Conservation (phyloP, 2,113 vertebrate genomes). For the Cynoglossus semilaevis region DNA sequence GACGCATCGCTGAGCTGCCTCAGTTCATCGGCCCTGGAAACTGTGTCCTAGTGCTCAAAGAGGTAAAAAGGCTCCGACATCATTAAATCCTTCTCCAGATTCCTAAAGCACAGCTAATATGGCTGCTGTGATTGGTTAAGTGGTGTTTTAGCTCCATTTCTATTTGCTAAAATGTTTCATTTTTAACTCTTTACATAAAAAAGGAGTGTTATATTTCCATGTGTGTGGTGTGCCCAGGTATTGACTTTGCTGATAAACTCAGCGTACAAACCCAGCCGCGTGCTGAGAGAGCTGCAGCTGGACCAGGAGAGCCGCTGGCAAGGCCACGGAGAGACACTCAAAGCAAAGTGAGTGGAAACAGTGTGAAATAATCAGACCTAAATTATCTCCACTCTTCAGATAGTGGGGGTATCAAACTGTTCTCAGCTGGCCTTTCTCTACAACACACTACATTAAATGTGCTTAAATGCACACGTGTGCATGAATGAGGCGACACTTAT, state of each 20-base stretch:
- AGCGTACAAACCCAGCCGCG: conserved; percentile 96
- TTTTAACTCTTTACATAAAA: no score
- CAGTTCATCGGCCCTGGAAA: conserved; percentile 96
- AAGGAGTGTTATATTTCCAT: no score
- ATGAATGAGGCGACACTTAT: conserved; percentile 13
- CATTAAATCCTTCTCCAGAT: not conserved
- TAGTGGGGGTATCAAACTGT: conserved; percentile 35
- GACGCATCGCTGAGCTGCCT: conserved; percentile 96
- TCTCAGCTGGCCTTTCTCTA: conserved; percentile 30
- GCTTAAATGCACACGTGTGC: conserved; percentile 20
- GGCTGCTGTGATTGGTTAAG: no score
- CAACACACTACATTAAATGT: conserved; percentile 8
- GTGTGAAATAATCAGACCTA: conserved; percentile 28
- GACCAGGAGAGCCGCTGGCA: conserved; percentile 94
- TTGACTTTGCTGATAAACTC: conserved; percentile 94
- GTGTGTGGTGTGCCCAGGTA: conserved; percentile 75
- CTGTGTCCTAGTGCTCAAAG: conserved; percentile 93
- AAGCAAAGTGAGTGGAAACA: conserved; percentile 89
- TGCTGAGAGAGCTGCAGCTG: conserved; percentile 93
- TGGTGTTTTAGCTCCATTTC: no score
- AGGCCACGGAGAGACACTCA: conserved; percentile 92
- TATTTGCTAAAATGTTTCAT: no score
- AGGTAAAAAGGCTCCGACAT: conserved; percentile 78
- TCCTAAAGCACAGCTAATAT: no score
- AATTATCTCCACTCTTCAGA: conserved; percentile 12